phyloP scores from a whole-genome alignment of 2,797 vertebrate genomes.

The Pelochelys cantorii region DNA sequence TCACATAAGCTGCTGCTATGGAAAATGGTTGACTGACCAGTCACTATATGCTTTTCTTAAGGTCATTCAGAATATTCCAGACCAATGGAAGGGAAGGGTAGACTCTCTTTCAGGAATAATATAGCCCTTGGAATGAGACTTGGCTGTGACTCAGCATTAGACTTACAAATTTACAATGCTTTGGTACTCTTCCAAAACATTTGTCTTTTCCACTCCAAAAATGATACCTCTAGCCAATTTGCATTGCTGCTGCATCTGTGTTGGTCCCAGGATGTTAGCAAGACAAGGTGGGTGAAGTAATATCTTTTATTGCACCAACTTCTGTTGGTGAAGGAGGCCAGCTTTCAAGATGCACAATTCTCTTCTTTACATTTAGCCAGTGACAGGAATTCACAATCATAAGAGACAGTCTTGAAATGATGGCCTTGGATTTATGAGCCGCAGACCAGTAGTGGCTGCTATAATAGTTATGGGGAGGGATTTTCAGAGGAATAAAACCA shows the following conservation, averaged over 20 bases:
- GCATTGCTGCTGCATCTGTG: neutral
- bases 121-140: accelerated
- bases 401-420: neutral
- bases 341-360: neutral
- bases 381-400: neutral
- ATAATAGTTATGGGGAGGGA: neutral
- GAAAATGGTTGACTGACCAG: neutral
- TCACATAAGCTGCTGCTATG: neutral
- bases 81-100: neutral
- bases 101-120: neutral
- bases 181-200: neutral
- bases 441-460: neutral
- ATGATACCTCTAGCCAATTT: neutral
- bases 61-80: neutral
- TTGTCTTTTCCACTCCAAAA: neutral
- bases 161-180: neutral
- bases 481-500: neutral
- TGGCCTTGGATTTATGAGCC: neutral
- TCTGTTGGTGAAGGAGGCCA: neutral
- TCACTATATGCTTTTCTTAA: neutral
- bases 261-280: neutral
- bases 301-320: neutral
- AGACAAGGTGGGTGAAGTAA: neutral
- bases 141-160: neutral
- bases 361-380: neutral